phyloP scores from a whole-genome alignment of 1,140 invertebrate genomes.

The Chymomyza costata region DNA sequence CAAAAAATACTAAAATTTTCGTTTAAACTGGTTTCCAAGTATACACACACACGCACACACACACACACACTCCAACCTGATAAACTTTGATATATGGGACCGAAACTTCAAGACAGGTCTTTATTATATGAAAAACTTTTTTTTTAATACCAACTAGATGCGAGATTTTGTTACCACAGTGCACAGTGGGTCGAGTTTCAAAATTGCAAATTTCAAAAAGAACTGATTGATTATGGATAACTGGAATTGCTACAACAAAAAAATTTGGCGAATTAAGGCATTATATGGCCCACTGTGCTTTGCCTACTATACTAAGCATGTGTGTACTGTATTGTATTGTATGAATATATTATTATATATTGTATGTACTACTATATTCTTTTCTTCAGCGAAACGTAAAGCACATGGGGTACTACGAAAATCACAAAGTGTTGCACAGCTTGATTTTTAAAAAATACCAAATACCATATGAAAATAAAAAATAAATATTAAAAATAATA shows the following conservation, averaged over 20 bases:
- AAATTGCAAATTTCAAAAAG: constrained; percentile 12
- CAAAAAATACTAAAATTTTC: constrained; percentile 36
- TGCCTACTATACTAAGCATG: constrained; percentile 6
- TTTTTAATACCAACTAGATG: too few species aligned
- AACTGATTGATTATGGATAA: constrained; percentile 4
- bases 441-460: constrained; percentile 29
- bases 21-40: constrained; percentile 69
- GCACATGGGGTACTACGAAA: constrained; percentile 38
- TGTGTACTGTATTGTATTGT: constrained; percentile 8
- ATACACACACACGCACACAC: constrained; percentile 31
- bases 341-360: too few species aligned
- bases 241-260: constrained; percentile 13
- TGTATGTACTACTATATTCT: constrained; percentile 32
- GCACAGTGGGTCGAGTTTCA: constrained; percentile 18
- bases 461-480: constrained; percentile 20
- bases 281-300: constrained; percentile 21
- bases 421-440: constrained; percentile 31
- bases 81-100: constrained; percentile 68
- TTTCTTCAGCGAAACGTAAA: constrained; percentile 48
- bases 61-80: constrained; percentile 20
- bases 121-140: too few species aligned
- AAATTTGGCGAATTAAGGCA: too few species aligned
- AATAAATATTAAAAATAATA: too few species aligned
- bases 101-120: constrained; percentile 64
- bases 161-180: constrained; percentile 2